Evolutionary conservation across 2,888 invertebrate species (phyloP), one percentile per base, ranked within the genome.

Genomic region (Leptarthrus brevirostris): DNA sequence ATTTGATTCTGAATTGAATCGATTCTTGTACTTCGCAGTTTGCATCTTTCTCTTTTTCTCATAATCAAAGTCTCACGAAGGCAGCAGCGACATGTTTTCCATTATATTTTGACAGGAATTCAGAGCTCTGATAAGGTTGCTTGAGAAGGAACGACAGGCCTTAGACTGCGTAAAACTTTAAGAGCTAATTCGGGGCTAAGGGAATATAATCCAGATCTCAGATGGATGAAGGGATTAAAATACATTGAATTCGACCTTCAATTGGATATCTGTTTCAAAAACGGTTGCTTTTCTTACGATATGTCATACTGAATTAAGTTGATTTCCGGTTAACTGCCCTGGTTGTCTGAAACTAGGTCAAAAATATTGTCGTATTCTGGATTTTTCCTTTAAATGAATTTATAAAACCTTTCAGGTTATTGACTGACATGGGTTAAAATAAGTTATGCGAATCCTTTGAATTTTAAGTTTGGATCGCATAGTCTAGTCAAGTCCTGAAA

Each of bases 1-100:
- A 66, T 66, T 66, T 66, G 26, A 10, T 26, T 4, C 26, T 66
- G 47, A 66, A 66, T 47, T 24, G 47, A 47, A 47, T 64, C 47
- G 64, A 44, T 36, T 20, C 36, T n/a, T 5, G 36, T 18, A 58
- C n/a, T 20, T 24, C 44, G 44, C n/a, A 40, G 8, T 40, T 66
- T 24, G 2, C 47, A 8, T 14, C 24, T 22, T 47, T 66, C 47
- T 47, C 1, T 1, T 36, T 22, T 44, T 47, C 24, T 66, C 26
- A 10, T n/a, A 30, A 26, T 3, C 18, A 30, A 58, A 34, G 34
- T 34, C 34, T n/a, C 34, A 24, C 34, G 34, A 34, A 58, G 18
- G 2, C 20, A 49, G 18, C 18, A 49, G 18, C 18, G 18, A 44
- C 44, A 40, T 16, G 40, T 64, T 64, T 44, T 64, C 16, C 44